Evolutionary conservation across 1,140 invertebrate genomes (phyloP), one percentile per base, ranked within the genome.

Genomic region (Eubasilissa regina): DNA sequence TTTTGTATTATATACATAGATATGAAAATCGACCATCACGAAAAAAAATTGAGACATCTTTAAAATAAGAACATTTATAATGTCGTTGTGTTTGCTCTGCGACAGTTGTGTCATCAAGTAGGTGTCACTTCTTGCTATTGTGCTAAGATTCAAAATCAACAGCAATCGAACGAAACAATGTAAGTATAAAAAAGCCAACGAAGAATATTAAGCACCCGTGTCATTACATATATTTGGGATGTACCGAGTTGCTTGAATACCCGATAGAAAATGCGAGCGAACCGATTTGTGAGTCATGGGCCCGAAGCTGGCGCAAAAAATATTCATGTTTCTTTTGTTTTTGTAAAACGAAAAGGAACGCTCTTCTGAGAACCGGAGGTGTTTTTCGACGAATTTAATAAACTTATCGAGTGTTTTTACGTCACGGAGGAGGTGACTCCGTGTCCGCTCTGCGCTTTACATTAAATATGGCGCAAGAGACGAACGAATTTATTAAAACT

Each of bases 331-430:
- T 70, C 10, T 70, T 70, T 70, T 70, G 17, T 62, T 62, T 62
- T 62, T 51, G 48, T 48, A 35, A 15, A 48, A 17, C 66, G 66
- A 17, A 70, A 45, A 51, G 44, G n/a, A 17, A 8, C 45, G 11
- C 7, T 45, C 47, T 70, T 70, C 66, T 45, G 47, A 70, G 66
- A 70, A 70, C 19, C 47, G 66, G 19, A 70, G 66, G 17, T 17
- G 66, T 12, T 53, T 70, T 68, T 70, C 66, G 45, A 17, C 11
- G 66, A 70, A 70, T 70, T 51, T n/a, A 11, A 43, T 66, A 66
- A 48, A 51, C 3, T 53, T 12, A 64, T 64, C 17, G 55, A 64
- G 35, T n/a, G 66, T 45, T 21, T 70, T 70, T 70, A 53, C 66
- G 48, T 70, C 15, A 53, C 15, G 47, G n/a, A 13, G 11, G 35